Evolutionary conservation across 2,888 invertebrate species (phyloP).

Genomic region (Napeogenes inachia): DNA sequence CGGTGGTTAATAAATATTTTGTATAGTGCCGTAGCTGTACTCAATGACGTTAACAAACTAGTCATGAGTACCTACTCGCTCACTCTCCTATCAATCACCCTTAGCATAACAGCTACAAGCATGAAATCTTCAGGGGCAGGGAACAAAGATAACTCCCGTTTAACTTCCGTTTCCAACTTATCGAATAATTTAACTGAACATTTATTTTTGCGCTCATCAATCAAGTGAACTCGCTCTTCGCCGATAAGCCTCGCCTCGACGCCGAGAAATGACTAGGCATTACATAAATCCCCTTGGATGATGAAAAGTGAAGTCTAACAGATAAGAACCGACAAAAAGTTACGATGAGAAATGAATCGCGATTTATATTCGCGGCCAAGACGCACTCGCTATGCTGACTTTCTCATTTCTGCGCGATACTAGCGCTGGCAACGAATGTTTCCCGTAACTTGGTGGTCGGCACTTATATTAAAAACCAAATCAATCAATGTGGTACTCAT

Average conservation of each 20-base stretch:
- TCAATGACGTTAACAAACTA: slow-evolving; percentile 8
- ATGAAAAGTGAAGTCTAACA: slow-evolving; percentile 80
- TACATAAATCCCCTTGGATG: slow-evolving; percentile 79
- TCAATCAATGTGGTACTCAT: slow-evolving; percentile 2
- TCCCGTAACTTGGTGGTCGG: neutral
- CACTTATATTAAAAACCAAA: neutral
- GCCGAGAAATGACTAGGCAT: slow-evolving; percentile 80
- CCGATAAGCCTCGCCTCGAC: slow-evolving; percentile 77
- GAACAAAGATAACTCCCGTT: slow-evolving; percentile 78
- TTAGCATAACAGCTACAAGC: slow-evolving; percentile 71
- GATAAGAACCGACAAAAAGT: slow-evolving; percentile 80
- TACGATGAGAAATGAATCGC: slow-evolving; percentile 79
- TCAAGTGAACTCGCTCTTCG: slow-evolving; percentile 73
- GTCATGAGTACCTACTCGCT: slow-evolving; percentile 29
- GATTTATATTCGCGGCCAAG: slow-evolving; percentile 72
- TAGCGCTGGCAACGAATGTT: neutral
- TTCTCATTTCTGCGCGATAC: slow-evolving; percentile 23
- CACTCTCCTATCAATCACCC: slow-evolving; percentile 65
- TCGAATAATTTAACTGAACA: slow-evolving; percentile 80
- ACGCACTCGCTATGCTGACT: slow-evolving; percentile 34
- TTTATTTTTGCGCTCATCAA: slow-evolving; percentile 80
- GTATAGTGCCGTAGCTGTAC: neutral
- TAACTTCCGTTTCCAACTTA: slow-evolving; percentile 79
- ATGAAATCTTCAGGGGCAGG: slow-evolving; percentile 71
- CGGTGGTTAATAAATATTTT: too few species aligned